Evolutionary conservation across 2,888 invertebrate genomes (phyloP).

Genomic region (Cheilosia scutellata): DNA sequence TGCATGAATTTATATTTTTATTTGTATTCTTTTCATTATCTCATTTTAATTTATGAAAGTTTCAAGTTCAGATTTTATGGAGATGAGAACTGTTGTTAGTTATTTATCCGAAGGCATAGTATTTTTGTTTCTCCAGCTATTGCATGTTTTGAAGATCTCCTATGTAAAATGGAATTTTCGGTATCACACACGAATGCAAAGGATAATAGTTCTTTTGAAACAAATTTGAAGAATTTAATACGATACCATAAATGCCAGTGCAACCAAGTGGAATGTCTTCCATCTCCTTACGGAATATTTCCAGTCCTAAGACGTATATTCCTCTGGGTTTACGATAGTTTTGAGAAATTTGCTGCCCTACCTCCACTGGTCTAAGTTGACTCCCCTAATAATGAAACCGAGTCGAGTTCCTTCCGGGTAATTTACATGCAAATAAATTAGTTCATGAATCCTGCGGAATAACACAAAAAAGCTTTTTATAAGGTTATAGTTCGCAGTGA

Average conservation of each 20-base stretch:
- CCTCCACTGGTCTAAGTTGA: constrained; percentile 3
- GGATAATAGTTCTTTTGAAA: constrained; percentile 40
- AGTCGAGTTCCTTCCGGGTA: constrained; percentile 49
- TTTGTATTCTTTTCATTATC: constrained; percentile 24
- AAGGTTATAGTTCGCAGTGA: constrained; percentile 24
- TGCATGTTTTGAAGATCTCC: constrained; percentile 14
- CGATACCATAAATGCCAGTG: constrained; percentile 63
- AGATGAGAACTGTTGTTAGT: constrained; percentile 17
- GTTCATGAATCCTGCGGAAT: constrained; percentile 33
- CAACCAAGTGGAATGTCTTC: constrained; percentile 57
- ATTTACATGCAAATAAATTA: constrained; percentile 69
- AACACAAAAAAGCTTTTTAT: constrained; percentile 68
- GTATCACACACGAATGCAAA: constrained; percentile 42
- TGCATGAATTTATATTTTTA: neutral
- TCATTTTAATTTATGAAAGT: constrained; percentile 21
- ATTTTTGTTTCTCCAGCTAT: neutral
- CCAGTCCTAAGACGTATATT: constrained; percentile 29
- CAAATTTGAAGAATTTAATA: constrained; percentile 64
- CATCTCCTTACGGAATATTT: constrained; percentile 40
- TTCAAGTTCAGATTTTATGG: constrained; percentile 17
- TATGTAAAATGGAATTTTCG: constrained; percentile 21
- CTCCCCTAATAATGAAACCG: constrained; percentile 34
- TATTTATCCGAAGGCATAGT: constrained; percentile 20
- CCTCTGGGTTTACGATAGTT: constrained; percentile 51
- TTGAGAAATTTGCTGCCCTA: constrained; percentile 21